Conservation (phyloP, 2,113 vertebrate genomes). For the Rhea pennata region DNA sequence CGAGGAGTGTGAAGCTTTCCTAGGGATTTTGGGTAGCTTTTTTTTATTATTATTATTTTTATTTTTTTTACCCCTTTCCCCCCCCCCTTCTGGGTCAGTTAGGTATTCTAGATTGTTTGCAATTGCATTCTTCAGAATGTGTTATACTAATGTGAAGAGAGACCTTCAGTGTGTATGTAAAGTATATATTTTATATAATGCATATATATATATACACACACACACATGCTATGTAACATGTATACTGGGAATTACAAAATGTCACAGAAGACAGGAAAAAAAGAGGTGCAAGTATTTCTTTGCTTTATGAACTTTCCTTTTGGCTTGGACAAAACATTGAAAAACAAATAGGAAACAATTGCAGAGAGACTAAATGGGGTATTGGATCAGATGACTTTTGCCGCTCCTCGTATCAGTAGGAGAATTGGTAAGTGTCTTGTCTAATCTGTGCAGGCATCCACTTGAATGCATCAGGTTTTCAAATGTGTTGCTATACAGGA, state of each 20-base stretch:
- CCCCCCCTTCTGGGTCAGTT: background rate
- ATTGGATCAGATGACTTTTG: background rate
- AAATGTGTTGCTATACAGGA: background rate
- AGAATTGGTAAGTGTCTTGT: background rate
- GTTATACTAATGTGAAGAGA: background rate
- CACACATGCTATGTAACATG: slow-evolving; percentile 12
- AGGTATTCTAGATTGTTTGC: background rate
- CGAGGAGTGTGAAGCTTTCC: slow-evolving; percentile 34
- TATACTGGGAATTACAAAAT: background rate
- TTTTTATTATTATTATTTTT: background rate
- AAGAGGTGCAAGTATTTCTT: slow-evolving; percentile 19
- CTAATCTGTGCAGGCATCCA: background rate
- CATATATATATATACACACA: background rate
- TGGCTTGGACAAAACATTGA: background rate
- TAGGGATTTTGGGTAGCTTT: slow-evolving; percentile 44
- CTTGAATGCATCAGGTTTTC: background rate
- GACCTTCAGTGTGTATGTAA: slow-evolving; percentile 36
- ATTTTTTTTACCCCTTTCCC: background rate
- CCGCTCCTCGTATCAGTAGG: background rate
- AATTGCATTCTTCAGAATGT: background rate
- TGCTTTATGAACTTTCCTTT: slow-evolving; percentile 15
- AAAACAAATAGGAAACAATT: background rate
- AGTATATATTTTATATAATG: slow-evolving; percentile 60
- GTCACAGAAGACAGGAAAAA: background rate
- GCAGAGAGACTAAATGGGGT: background rate